Percentiles rank a stretch among this genome's conserved stretches.
phyloP scores from a whole-genome alignment of 2,113 vertebrate genomes.

The Steatornis caripensis region DNA sequence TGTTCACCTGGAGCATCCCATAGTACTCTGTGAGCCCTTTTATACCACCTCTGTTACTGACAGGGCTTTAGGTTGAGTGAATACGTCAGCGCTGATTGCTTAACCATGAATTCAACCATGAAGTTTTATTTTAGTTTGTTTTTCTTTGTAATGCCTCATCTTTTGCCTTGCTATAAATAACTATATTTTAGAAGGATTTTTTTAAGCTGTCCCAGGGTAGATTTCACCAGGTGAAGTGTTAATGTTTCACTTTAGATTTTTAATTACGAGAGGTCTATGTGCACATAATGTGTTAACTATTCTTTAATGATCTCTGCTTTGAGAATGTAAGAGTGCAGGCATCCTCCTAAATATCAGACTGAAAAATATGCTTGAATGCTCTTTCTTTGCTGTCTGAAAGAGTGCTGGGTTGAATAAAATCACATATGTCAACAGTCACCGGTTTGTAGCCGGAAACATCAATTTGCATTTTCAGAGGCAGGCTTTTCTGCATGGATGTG shows the following conservation, averaged over 20 bases:
- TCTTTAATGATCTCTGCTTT: background rate
- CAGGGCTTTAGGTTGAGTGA: background rate
- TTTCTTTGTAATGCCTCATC: background rate
- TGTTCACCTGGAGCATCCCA: background rate
- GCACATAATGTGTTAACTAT: background rate
- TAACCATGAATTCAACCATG: background rate
- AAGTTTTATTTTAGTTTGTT: background rate
- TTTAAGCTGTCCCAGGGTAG: background rate
- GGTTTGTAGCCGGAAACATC: background rate
- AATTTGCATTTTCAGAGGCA: background rate
- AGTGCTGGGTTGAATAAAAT: background rate
- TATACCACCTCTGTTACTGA: background rate
- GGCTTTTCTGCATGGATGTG: background rate
- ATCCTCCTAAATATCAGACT: background rate
- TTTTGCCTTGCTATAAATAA: background rate
- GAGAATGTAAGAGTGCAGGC: background rate
- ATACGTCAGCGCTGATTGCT: fast-evolving
- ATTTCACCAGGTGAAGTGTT: conserved; percentile 54
- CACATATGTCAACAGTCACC: background rate
- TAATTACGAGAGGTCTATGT: too few relatives aligned
- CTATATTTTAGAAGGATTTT: background rate
- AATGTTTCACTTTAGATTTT: background rate
- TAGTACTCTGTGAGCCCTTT: background rate
- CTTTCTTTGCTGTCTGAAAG: background rate
- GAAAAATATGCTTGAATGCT: background rate